Conservation (phyloP, 2,797 vertebrate genomes). For the Garrulus glandarius region DNA sequence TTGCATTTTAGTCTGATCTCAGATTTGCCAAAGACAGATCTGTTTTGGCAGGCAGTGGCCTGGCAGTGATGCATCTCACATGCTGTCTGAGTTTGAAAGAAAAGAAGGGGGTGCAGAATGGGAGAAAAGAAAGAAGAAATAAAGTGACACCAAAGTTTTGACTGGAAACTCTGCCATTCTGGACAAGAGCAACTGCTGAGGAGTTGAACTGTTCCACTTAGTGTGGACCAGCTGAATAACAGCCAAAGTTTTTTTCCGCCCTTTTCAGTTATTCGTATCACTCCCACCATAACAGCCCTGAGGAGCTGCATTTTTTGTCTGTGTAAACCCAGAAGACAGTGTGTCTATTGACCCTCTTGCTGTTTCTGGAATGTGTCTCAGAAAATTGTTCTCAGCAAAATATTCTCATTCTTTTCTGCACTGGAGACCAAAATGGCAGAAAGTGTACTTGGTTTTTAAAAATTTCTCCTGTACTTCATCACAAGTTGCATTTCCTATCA, state of each 20-base stretch:
- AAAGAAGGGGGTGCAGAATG: neutral
- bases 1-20: conserved; percentile 41
- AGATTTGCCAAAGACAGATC: conserved; percentile 58
- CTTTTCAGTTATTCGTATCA: conserved; percentile 55
- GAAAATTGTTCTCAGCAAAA: conserved; percentile 30
- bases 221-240: neutral
- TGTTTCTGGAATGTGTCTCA: conserved; percentile 55
- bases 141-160: conserved; percentile 4
- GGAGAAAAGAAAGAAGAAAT: neutral
- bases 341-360: conserved; percentile 48
- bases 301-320: conserved; percentile 52
- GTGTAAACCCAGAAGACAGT: conserved; percentile 57
- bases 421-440: neutral
- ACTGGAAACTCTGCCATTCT: conserved; percentile 44
- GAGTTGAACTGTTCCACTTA: conserved; percentile 9
- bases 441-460: neutral
- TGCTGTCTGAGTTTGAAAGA: conserved; percentile 2
- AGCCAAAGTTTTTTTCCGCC: conserved; percentile 44
- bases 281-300: conserved; percentile 29
- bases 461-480: neutral
- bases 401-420: neutral
- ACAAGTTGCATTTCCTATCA: neutral
- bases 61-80: conserved; percentile 50
- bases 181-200: neutral
- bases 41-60: conserved; percentile 53